A percentile compares a stretch with the other conserved stretches of the same genome.
These are phyloP conservation scores for Agraylea sexmaculata DNA, from an alignment of 1,140 invertebrate species.

Conservation along the genomic window DNA sequence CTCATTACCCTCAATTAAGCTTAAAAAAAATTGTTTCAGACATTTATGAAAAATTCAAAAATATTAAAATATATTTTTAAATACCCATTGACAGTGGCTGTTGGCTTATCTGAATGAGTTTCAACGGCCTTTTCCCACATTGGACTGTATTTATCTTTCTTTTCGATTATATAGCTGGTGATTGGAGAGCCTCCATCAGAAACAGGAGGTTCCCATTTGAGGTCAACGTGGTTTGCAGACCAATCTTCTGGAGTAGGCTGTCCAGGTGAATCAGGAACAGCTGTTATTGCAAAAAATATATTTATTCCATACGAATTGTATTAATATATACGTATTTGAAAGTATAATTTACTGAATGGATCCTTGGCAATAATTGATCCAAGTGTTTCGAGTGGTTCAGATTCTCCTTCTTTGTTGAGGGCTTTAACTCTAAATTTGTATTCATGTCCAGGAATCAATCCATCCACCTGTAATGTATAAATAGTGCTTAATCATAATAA, in stretches of 20 bases:
- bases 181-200: conserved; percentile 87
- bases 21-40: conserved; percentile 21
- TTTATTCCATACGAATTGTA: conserved; percentile 4
- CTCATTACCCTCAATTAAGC: conserved; percentile 88
- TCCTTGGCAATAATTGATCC: conserved; percentile 90
- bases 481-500: conserved; percentile 1
- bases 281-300: conserved; percentile 21
- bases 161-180: conserved; percentile 90
- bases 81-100: conserved; percentile 64
- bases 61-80: conserved; percentile 3
- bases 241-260: conserved; percentile 81
- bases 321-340: background rate
- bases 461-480: conserved; percentile 48
- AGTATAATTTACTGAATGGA: conserved; percentile 75
- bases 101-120: conserved; percentile 56
- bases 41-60: conserved; percentile 3
- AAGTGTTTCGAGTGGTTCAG: conserved; percentile 89
- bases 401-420: conserved; percentile 92
- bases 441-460: conserved; percentile 83
- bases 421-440: conserved; percentile 98
- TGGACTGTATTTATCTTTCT: conserved; percentile 90
- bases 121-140: conserved; percentile 86
- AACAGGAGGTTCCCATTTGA: conserved; percentile 70
- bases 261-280: conserved; percentile 66
- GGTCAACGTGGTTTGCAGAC: conserved; percentile 81